Conservation (phyloP, 2,113 vertebrate species). For the Dipodomys stephensi region DNA sequence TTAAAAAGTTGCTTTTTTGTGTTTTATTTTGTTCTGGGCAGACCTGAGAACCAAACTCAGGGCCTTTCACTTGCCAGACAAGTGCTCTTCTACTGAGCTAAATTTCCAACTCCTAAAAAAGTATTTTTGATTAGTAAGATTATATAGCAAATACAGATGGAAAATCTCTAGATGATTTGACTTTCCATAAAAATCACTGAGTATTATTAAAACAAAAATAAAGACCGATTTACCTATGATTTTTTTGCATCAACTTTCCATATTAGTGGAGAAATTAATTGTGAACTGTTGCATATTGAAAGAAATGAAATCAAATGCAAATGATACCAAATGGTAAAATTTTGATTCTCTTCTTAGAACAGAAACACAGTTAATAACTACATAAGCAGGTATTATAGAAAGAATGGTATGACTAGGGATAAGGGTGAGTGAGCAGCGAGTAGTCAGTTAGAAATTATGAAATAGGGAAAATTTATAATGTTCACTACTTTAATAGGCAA, state of each 20-base stretch:
- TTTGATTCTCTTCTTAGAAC: not conserved
- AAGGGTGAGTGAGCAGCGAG: not conserved
- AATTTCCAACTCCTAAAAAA: too few species aligned
- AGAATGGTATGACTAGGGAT: constrained; percentile 18
- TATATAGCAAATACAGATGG: not conserved
- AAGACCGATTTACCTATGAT: not conserved
- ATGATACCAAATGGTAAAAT: constrained; percentile 35
- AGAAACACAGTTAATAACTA: constrained; percentile 44
- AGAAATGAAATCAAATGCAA: constrained; percentile 46
- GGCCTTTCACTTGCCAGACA: too few species aligned
- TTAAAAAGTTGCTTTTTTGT: too few species aligned
- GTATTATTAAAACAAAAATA: not conserved
- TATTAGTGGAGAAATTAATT: constrained; percentile 42
- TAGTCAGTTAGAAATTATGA: not conserved
- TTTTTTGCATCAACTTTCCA: not conserved
- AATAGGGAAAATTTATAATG: not conserved
- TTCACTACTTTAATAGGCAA: not conserved
- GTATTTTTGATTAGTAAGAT: not conserved
- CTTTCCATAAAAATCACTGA: not conserved
- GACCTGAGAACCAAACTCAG: too few species aligned
- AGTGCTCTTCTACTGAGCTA: too few species aligned
- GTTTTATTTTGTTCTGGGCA: too few species aligned
- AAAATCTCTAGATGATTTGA: not conserved
- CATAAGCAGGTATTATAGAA: constrained; percentile 3
- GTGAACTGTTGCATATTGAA: not conserved